phyloP scores from a whole-genome alignment of 2,888 invertebrate species.

The Andrena camellia region DNA sequence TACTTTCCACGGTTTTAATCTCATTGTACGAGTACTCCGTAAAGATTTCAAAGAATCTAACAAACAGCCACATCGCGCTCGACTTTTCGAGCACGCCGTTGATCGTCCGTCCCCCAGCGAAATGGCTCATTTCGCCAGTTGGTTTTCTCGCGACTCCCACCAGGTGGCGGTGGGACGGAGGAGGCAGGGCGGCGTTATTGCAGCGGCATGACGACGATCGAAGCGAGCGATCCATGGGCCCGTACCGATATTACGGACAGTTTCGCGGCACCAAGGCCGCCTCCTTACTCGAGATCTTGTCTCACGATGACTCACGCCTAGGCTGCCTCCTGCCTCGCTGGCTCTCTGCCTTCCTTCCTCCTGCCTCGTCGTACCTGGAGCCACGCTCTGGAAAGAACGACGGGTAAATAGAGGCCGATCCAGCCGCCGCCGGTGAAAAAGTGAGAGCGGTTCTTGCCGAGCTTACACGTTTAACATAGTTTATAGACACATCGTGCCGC shows the following conservation, averaged over 20 bases:
- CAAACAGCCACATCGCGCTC: background rate
- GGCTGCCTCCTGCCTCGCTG: conserved; percentile 68
- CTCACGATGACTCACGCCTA: conserved; percentile 75
- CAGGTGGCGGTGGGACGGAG: conserved; percentile 3
- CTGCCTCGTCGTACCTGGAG: conserved; percentile 15
- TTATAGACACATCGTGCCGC: conserved; percentile 58
- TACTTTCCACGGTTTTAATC: background rate
- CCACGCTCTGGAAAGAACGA: conserved; percentile 38
- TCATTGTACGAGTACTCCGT: background rate
- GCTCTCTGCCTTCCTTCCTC: conserved; percentile 67
- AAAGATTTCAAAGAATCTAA: background rate
- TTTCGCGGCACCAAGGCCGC: conserved; percentile 80
- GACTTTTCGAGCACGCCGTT: background rate
- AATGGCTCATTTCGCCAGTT: conserved; percentile 20
- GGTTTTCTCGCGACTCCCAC: conserved; percentile 18
- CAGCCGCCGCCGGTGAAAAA: conserved; percentile 19
- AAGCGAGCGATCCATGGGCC: conserved; percentile 67
- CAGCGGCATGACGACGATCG: conserved; percentile 63
- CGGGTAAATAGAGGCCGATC: conserved; percentile 47
- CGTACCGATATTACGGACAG: conserved; percentile 78
- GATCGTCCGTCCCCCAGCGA: background rate
- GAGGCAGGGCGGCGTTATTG: conserved; percentile 30
- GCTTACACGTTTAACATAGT: conserved; percentile 59
- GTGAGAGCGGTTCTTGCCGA: conserved; percentile 49
- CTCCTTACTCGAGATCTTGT: conserved; percentile 81